A percentile compares a stretch with the other conserved stretches of the same genome.
Conservation (phyloP, 2,888 invertebrate species). For the Cheilosia vernalis region DNA sequence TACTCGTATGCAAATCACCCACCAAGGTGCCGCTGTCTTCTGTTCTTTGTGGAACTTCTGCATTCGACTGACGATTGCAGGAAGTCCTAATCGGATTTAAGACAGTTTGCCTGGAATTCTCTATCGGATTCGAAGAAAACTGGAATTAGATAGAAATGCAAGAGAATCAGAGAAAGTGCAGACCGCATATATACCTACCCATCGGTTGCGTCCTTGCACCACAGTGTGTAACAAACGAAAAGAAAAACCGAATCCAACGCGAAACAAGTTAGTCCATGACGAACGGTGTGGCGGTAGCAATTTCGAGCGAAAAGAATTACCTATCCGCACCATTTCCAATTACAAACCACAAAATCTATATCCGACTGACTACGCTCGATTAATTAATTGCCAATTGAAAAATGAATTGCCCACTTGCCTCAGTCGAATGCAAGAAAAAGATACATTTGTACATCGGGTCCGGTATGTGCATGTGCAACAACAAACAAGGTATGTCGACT, state of each 20-base stretch:
- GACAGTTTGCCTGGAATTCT: constrained; percentile 5
- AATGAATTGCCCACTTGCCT: constrained; percentile 57
- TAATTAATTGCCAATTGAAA: constrained; percentile 74
- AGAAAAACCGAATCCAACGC: not conserved
- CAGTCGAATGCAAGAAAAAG: constrained; percentile 54
- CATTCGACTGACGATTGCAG: constrained; percentile 58
- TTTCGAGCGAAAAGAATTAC: constrained; percentile 40
- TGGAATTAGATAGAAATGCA: not conserved
- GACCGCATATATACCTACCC: not conserved
- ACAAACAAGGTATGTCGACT: constrained; percentile 38
- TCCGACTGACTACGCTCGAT: constrained; percentile 58
- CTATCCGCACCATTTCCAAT: constrained; percentile 65
- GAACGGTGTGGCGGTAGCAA: constrained; percentile 26
- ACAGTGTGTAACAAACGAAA: constrained; percentile 5
- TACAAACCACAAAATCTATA: constrained; percentile 62
- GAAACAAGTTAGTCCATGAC: constrained; percentile 44
- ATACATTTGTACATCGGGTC: constrained; percentile 46
- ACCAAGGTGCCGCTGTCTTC: constrained; percentile 9
- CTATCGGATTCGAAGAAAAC: constrained; percentile 20
- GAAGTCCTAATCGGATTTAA: constrained; percentile 67
- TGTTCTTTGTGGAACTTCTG: not conserved
- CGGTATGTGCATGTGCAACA: constrained; percentile 8
- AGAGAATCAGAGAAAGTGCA: constrained; percentile 3
- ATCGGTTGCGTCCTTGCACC: not conserved
- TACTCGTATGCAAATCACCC: constrained; percentile 53